Percentiles rank a stretch among this genome's conserved stretches.
phyloP scores from a whole-genome alignment of 2,888 invertebrate genomes.

The Adelphocoris suturalis region DNA sequence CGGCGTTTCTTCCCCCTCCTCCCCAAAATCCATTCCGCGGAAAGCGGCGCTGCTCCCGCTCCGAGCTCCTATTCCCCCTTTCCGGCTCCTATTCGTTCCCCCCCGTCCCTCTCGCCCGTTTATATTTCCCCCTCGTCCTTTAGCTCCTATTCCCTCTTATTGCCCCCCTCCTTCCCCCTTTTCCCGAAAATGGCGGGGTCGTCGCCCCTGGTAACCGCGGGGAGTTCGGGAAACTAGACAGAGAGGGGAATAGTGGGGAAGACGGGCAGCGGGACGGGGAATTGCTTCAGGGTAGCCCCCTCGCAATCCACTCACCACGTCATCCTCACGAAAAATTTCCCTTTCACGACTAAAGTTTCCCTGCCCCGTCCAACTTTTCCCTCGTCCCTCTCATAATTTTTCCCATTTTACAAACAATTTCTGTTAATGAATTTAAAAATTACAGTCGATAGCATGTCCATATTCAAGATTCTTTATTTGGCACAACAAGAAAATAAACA shows the following conservation, averaged over 20 bases:
- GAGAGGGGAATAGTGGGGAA: background rate
- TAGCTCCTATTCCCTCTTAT: background rate
- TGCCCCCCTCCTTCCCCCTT: constrained; percentile 2
- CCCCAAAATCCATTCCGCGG: background rate
- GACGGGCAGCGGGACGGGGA: background rate
- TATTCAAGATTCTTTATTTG: too few species aligned
- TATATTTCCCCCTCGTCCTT: background rate
- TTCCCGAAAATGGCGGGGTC: constrained; percentile 55
- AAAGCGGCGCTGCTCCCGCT: background rate
- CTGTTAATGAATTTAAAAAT: too few species aligned
- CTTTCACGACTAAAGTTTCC: background rate
- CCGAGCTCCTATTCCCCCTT: background rate
- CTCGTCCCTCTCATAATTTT: too few species aligned
- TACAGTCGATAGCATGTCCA: too few species aligned
- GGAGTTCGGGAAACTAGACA: constrained; percentile 8
- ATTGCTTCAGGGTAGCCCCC: background rate
- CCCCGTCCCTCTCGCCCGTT: constrained; percentile 3
- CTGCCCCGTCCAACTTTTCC: background rate
- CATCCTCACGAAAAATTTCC: background rate
- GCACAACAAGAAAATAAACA: too few species aligned
- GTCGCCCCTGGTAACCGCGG: constrained; percentile 51
- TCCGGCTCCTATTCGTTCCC: background rate
- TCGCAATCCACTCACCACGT: background rate
- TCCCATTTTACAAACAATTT: too few species aligned
- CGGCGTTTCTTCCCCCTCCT: background rate